phyloP scores from a whole-genome alignment of 2,113 vertebrate species.

The Leucosticte australis region DNA sequence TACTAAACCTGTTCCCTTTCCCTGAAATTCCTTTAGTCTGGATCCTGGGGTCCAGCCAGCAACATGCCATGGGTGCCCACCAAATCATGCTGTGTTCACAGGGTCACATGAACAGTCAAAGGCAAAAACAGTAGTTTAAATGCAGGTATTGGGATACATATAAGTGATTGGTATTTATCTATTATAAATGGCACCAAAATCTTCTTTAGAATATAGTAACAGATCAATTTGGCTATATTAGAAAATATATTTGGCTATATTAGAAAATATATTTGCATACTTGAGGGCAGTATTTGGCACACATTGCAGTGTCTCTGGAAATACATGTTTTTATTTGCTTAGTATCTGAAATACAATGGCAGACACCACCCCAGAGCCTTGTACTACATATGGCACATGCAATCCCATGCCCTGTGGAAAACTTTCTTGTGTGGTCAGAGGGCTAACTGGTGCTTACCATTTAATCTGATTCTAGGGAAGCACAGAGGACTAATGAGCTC shows the following conservation, averaged over 20 bases:
- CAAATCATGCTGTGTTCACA: not conserved
- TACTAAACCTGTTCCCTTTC: not conserved
- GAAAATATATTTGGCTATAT: not conserved
- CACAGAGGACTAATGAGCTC: constrained; percentile 32
- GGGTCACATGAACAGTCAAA: not conserved
- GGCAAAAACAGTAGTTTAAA: not conserved
- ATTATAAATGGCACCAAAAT: not conserved
- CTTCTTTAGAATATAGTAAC: not conserved
- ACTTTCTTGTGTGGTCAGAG: not conserved
- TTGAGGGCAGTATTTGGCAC: not conserved
- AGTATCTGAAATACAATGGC: not conserved
- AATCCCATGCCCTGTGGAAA: not conserved
- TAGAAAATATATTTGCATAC: not conserved
- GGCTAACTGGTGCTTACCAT: not conserved
- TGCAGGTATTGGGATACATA: not conserved
- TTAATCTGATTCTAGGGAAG: constrained; percentile 52
- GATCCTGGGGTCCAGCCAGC: not conserved
- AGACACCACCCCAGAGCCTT: not conserved
- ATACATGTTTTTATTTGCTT: constrained; percentile 1
- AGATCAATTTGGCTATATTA: not conserved
- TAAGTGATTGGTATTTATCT: not conserved
- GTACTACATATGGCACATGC: not conserved
- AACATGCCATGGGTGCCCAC: accelerated
- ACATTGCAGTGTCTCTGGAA: not conserved
- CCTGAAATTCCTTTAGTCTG: not conserved